A percentile compares a stretch with the other conserved stretches of the same genome.
These are phyloP conservation scores for Danio choprae DNA, from an alignment of 2,797 vertebrate species.

Conservation along the genomic window DNA sequence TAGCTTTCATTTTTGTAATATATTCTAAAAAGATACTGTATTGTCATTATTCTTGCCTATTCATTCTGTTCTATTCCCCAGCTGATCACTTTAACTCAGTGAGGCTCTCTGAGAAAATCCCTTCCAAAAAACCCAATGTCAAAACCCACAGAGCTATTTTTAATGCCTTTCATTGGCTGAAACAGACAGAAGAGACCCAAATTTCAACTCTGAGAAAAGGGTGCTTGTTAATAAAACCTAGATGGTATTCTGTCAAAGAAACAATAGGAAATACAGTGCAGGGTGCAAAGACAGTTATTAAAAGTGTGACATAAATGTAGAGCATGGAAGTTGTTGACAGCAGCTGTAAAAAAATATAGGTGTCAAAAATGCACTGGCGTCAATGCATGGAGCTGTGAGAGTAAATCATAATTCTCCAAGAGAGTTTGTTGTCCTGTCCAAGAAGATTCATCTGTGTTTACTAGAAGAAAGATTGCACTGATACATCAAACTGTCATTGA, in stretches of 20 bases:
- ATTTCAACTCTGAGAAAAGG: slow-evolving; percentile 36
- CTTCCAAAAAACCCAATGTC: slow-evolving; percentile 14
- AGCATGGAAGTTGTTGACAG: slow-evolving; percentile 58
- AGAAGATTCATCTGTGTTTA: slow-evolving; percentile 32
- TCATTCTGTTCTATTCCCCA: background rate
- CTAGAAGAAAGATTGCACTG: slow-evolving; percentile 16
- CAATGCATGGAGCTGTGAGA: slow-evolving; percentile 41
- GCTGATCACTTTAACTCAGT: background rate
- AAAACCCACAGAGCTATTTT: slow-evolving; percentile 24
- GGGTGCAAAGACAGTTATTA: slow-evolving; percentile 53
- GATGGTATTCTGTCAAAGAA: slow-evolving; percentile 51
- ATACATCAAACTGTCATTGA: slow-evolving; percentile 22
- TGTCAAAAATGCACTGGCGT: slow-evolving; percentile 44
- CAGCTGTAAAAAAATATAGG: slow-evolving; percentile 54
- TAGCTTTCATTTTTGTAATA: background rate
- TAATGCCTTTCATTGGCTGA: slow-evolving; percentile 40
- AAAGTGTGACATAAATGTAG: slow-evolving; percentile 51
- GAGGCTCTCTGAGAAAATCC: background rate
- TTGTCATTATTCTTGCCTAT: background rate
- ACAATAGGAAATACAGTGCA: slow-evolving; percentile 48
- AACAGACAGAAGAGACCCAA: slow-evolving; percentile 46
- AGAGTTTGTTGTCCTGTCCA: slow-evolving; percentile 38
- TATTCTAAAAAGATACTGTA: background rate
- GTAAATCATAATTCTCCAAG: slow-evolving; percentile 42
- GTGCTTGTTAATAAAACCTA: slow-evolving; percentile 56